phyloP scores from a whole-genome alignment of 2,797 vertebrate species.

The Morelia viridis region DNA sequence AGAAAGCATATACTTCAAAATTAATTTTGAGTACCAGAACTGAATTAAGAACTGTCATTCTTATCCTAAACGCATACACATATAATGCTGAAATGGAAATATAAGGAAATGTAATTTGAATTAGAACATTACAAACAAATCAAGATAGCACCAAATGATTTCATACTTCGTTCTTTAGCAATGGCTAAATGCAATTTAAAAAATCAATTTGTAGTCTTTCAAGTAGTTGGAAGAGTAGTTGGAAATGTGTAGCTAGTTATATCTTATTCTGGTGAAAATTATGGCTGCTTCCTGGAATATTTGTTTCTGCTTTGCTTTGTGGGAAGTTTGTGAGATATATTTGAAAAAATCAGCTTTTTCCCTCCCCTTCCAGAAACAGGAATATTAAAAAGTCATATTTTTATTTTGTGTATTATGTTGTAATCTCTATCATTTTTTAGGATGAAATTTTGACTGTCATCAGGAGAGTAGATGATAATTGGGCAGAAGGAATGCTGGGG shows the following conservation, averaged over 20 bases:
- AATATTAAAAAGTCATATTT: neutral
- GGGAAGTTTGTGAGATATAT: neutral
- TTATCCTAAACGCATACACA: neutral
- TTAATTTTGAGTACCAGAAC: neutral
- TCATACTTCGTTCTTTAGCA: neutral
- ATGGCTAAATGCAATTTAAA: neutral
- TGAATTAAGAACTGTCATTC: neutral
- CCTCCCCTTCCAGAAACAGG: neutral
- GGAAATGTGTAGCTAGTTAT: neutral
- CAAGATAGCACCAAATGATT: neutral
- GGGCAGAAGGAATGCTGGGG: conserved; percentile 98
- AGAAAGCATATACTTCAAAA: neutral
- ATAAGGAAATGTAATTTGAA: too few species aligned
- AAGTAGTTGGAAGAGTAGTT: neutral
- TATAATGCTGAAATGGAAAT: neutral
- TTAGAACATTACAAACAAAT: neutral
- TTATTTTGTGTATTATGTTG: conserved; percentile 30
- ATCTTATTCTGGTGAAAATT: neutral
- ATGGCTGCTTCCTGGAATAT: neutral
- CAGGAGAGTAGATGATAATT: conserved; percentile 97
- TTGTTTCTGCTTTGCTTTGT: conserved; percentile 2
- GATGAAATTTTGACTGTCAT: conserved; percentile 98
- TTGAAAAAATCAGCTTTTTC: neutral
- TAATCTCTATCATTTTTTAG: conserved; percentile 66
- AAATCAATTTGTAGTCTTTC: neutral